Conservation (phyloP, 2,113 vertebrate genomes). For the Eublepharis macularius region DNA sequence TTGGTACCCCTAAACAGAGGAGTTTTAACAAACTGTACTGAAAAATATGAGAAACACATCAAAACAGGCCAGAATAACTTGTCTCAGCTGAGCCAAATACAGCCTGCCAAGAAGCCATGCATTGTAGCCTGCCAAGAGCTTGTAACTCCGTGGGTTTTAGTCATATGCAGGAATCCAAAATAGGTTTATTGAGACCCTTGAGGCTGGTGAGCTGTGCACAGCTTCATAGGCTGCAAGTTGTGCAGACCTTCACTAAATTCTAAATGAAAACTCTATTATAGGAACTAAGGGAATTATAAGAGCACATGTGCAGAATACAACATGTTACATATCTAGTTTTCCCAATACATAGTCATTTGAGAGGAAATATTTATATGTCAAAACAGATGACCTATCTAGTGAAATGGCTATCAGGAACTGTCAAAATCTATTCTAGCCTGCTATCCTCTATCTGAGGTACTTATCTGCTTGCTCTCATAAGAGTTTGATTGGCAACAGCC, state of each 20-base stretch:
- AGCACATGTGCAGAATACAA: not conserved
- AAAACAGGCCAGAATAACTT: not conserved
- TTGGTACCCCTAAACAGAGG: no score
- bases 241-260: not conserved
- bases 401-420: not conserved
- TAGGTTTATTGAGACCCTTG: not conserved
- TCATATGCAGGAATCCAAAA: not conserved
- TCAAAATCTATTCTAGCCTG: no score
- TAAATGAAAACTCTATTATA: not conserved
- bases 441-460: no score
- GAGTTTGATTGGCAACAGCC: no score
- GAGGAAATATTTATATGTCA: not conserved
- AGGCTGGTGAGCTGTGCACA: not conserved
- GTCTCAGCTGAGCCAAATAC: not conserved
- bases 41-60: not conserved
- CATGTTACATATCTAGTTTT: not conserved
- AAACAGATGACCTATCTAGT: not conserved
- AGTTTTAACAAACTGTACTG: no score
- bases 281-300: not conserved
- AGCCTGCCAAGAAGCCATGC: not conserved
- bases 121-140: no score
- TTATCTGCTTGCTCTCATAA: no score
- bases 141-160: not conserved
- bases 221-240: not conserved
- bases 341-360: not conserved